phyloP scores from a whole-genome alignment of 1,140 invertebrate genomes.

The Cardiocondyla obscurior region DNA sequence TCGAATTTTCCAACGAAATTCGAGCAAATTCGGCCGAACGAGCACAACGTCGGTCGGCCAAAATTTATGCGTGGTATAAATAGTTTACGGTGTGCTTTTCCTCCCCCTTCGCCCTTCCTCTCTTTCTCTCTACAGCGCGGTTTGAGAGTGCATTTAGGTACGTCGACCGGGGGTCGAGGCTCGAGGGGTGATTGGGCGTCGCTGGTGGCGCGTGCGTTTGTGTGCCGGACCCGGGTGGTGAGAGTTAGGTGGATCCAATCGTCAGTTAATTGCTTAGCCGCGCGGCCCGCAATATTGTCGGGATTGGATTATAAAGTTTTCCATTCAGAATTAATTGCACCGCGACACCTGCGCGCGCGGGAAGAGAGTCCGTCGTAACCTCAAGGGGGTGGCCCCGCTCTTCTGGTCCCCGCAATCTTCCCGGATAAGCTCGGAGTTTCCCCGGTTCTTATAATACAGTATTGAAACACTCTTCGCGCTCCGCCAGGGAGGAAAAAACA shows the following conservation, averaged over 20 bases:
- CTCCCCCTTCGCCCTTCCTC: neutral
- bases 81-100: conserved; percentile 61
- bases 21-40: conserved; percentile 57
- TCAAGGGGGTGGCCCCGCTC: neutral
- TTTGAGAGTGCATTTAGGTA: conserved; percentile 36
- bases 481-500: conserved; percentile 13
- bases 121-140: neutral
- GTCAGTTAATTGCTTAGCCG: conserved; percentile 75
- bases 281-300: conserved; percentile 68
- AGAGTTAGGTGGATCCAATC: conserved; percentile 72
- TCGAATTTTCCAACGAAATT: conserved; percentile 64
- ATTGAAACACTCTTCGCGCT: conserved; percentile 35
- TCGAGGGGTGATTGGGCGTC: conserved; percentile 41
- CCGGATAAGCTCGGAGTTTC: conserved; percentile 38
- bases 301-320: conserved; percentile 73
- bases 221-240: conserved; percentile 44
- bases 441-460: conserved; percentile 18
- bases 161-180: conserved; percentile 17
- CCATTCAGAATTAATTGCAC: conserved; percentile 72
- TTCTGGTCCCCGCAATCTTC: conserved; percentile 48
- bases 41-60: conserved; percentile 56
- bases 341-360: conserved; percentile 63
- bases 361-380: conserved; percentile 20
- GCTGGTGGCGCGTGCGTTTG: conserved; percentile 43
- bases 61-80: conserved; percentile 71